Conservation (phyloP, 2,113 vertebrate species). For the Etheostoma spectabile region DNA sequence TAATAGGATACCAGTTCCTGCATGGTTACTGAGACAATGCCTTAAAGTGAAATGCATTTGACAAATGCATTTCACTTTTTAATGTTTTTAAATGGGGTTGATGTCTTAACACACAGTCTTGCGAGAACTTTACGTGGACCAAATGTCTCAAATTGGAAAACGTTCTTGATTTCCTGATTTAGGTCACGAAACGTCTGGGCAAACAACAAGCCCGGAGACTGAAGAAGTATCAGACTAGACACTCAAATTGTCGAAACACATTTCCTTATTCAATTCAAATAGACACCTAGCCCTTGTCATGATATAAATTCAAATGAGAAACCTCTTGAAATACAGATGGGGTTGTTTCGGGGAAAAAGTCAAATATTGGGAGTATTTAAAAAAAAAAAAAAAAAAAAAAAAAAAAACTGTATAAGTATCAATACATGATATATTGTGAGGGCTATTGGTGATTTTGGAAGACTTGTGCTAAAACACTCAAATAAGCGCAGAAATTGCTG, state of each 20-base stretch:
- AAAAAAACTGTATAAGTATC: not conserved
- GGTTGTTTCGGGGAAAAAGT: no score
- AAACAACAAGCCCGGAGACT: not conserved
- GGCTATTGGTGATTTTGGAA: not conserved
- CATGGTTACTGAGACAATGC: not conserved
- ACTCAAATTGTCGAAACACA: not conserved
- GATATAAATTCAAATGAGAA: not conserved
- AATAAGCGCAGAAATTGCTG: not conserved
- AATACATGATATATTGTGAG: not conserved
- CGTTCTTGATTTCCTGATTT: not conserved
- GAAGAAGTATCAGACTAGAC: not conserved
- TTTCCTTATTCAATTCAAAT: not conserved
- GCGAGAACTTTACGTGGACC: not conserved
- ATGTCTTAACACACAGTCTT: no score
- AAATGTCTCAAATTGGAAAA: not conserved
- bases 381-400: not conserved
- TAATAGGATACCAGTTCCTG: not conserved
- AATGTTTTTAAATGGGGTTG: not conserved
- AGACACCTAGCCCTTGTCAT: accelerated
- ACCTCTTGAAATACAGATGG: not conserved
- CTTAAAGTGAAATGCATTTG: not conserved
- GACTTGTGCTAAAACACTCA: not conserved
- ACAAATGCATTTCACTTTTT: not conserved
- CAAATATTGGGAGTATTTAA: not conserved
- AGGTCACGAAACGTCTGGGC: not conserved